Evolutionary conservation across 2,797 vertebrate species (phyloP).

Genomic region (Hemibagrus guttatus): DNA sequence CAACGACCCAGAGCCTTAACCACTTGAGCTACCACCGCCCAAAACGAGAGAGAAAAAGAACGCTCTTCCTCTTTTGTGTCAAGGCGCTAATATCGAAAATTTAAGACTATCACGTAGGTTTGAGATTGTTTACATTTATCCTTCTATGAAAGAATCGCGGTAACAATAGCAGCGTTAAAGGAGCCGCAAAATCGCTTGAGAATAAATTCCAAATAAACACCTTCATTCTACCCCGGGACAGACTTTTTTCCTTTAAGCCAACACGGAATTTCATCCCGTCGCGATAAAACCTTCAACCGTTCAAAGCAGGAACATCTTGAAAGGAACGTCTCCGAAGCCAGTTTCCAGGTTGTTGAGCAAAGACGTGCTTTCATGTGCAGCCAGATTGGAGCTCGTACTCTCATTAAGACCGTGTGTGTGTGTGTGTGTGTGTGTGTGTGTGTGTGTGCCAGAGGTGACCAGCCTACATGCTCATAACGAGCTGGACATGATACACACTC

Average conservation of each 20-base stretch:
- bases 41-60: neutral
- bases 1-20: too few relatives aligned
- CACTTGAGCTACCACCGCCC: too few relatives aligned
- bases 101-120: neutral
- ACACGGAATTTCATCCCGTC: neutral
- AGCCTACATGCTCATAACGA: conserved; percentile 55
- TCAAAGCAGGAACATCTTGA: conserved; percentile 46
- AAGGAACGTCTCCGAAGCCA: conserved; percentile 23
- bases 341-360: conserved; percentile 47
- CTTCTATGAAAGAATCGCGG: too few relatives aligned
- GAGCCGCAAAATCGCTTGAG: neutral
- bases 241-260: neutral
- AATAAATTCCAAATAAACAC: neutral
- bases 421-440: conserved; percentile 10
- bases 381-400: conserved; percentile 51
- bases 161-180: neutral
- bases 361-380: conserved; percentile 55
- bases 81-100: neutral
- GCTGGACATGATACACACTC: conserved; percentile 58
- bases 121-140: neutral
- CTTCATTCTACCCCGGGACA: neutral
- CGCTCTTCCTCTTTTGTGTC: neutral
- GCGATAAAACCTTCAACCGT: conserved; percentile 5
- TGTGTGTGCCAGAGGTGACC: conserved; percentile 49
- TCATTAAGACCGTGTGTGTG: conserved; percentile 56